Percentiles rank a stretch among this genome's conserved stretches.
These are phyloP conservation scores for Heptranchias perlo DNA, from an alignment of 2,113 vertebrate genomes.

Conservation along the genomic window DNA sequence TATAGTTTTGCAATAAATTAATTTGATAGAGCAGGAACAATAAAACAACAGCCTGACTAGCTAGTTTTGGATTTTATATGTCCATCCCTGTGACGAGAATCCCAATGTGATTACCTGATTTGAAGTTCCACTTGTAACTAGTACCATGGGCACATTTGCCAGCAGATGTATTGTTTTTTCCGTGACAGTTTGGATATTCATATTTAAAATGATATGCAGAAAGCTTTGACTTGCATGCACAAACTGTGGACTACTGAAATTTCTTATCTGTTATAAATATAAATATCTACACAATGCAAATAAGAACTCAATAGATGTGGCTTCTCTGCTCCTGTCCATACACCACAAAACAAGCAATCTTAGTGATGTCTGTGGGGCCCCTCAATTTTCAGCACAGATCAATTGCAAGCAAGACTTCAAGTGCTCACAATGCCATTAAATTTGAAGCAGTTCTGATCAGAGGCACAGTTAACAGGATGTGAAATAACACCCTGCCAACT, in stretches of 20 bases:
- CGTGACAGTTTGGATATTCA: neutral
- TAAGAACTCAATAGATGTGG: neutral
- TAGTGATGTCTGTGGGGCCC: neutral
- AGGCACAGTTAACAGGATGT: neutral
- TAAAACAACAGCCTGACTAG: neutral
- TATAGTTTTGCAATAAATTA: neutral
- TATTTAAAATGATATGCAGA: neutral
- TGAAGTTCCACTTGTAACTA: neutral
- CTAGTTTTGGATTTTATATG: neutral
- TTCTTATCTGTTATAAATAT: neutral
- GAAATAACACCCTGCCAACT: conserved; percentile 38
- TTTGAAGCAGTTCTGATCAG: conserved; percentile 34
- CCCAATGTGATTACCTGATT: neutral
- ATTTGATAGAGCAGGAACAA: neutral
- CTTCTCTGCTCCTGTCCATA: neutral
- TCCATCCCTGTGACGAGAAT: neutral
- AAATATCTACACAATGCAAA: neutral
- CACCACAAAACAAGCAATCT: neutral
- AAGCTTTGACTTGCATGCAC: neutral
- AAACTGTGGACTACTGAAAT: neutral
- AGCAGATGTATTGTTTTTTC: neutral
- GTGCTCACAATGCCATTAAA: neutral
- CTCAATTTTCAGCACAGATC: neutral
- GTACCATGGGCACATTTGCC: neutral
- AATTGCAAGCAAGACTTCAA: neutral